Conservation (phyloP, 1,140 invertebrate species). For the Drosophila malerkotliana region DNA sequence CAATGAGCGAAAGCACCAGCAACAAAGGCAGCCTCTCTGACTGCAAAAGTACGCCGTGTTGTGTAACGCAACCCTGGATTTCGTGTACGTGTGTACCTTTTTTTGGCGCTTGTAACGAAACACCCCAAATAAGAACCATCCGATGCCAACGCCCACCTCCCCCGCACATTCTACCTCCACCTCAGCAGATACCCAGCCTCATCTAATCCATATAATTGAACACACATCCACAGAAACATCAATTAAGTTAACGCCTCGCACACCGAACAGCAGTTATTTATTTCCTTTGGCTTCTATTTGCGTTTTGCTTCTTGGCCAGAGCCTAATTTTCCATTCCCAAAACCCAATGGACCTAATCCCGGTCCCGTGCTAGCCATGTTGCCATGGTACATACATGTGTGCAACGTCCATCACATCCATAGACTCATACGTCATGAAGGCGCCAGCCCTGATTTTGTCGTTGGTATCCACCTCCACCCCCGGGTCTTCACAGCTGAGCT, state of each 20-base stretch:
- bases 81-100: conserved; percentile 81
- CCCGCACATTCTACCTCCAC: conserved; percentile 31
- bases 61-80: conserved; percentile 84
- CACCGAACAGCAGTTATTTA: conserved; percentile 47
- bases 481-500: too few species aligned
- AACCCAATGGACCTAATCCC: background rate
- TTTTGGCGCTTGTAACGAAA: conserved; percentile 81
- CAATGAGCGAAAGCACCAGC: conserved; percentile 26
- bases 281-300: conserved; percentile 58
- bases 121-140: conserved; percentile 42
- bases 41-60: conserved; percentile 77
- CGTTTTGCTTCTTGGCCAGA: conserved; percentile 38
- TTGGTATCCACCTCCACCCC: background rate
- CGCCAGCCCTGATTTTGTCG: background rate
- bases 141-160: conserved; percentile 29
- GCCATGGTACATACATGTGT: background rate
- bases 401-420: background rate
- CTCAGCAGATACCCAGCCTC: conserved; percentile 15
- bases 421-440: background rate
- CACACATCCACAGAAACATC: conserved; percentile 25
- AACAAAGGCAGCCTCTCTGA: conserved; percentile 41
- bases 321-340: conserved; percentile 18
- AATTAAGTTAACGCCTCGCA: conserved; percentile 28
- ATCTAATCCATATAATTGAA: conserved; percentile 37
- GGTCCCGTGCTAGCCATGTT: background rate